phyloP scores from a whole-genome alignment of 92 coral and sea anemone species.

The Ricordea florida region DNA sequence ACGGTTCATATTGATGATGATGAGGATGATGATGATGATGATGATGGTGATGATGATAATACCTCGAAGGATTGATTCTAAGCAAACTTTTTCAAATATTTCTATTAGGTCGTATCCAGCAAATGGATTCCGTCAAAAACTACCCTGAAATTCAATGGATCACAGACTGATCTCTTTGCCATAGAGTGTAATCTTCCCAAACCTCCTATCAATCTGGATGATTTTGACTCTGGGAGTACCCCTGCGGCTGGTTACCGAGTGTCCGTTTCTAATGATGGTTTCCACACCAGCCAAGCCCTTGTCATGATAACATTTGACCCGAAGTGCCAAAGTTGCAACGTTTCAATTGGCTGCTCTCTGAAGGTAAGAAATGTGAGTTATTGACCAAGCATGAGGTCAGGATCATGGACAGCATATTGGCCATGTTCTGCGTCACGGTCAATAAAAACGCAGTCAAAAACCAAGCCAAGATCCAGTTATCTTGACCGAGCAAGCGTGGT shows the following conservation, averaged over 20 bases:
- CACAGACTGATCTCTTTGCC: slow-evolving; percentile 14
- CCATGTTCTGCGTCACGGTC: no score
- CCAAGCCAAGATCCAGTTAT: no score
- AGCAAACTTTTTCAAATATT: not conserved
- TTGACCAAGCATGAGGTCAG: no score
- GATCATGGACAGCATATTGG: no score
- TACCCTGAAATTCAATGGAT: slow-evolving; percentile 1
- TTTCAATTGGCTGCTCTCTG: slow-evolving; percentile 7
- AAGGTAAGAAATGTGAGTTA: no score
- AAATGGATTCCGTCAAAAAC: slow-evolving; percentile 15
- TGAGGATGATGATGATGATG: no score
- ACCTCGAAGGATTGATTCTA: not conserved
- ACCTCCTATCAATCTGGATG: slow-evolving; percentile 25
- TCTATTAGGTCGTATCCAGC: slow-evolving; percentile 17
- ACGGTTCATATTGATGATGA: no score
- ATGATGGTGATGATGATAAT: no score
- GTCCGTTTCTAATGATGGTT: slow-evolving; percentile 26
- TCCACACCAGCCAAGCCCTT: slow-evolving; percentile 3
- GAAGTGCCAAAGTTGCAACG: slow-evolving; percentile 31
- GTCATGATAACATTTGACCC: slow-evolving; percentile 31
- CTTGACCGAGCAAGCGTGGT: no score
- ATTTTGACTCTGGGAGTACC: slow-evolving; percentile 11
- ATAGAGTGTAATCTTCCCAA: slow-evolving; percentile 32
- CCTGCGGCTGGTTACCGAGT: slow-evolving; percentile 37
- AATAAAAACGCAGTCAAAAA: no score